These are phyloP conservation scores for Eurypyga helias DNA, from an alignment of 2,113 vertebrate species.

Conservation along the genomic window DNA sequence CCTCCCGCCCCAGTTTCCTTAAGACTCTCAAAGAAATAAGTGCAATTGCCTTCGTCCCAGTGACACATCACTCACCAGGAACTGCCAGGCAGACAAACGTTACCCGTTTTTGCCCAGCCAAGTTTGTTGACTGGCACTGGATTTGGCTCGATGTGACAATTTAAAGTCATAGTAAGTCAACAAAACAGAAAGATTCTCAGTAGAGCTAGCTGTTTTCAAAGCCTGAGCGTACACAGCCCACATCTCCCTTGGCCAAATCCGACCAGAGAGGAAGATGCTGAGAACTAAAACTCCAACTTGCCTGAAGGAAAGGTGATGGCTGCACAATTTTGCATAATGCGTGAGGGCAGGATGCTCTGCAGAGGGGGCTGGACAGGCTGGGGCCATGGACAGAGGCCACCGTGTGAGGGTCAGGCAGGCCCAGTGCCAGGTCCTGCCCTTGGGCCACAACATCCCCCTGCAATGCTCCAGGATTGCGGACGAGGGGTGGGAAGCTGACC, in stretches of 20 bases:
- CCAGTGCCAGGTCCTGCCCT: too few species aligned
- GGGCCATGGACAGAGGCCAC: too few species aligned
- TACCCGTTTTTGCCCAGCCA: background rate
- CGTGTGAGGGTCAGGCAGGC: too few species aligned
- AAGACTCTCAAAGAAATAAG: background rate
- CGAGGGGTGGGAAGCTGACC: too few species aligned
- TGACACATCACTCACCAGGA: background rate
- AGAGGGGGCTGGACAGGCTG: too few species aligned
- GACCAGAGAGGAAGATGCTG: background rate
- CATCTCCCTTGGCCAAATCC: background rate
- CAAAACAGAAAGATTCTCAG: rapidly evolving
- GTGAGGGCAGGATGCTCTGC: too few species aligned
- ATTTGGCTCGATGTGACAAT: background rate
- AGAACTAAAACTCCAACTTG: background rate
- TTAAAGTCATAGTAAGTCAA: background rate
- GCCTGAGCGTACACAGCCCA: too few species aligned
- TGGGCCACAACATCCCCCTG: too few species aligned
- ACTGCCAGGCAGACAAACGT: too few species aligned
- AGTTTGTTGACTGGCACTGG: background rate
- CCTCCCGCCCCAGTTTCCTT: background rate
- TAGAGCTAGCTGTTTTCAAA: background rate
- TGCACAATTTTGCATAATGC: background rate
- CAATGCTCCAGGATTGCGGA: too few species aligned
- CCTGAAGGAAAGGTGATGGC: background rate
- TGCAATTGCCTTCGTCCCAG: background rate